Conservation (phyloP, 2,888 invertebrate species). For the Sialis lutaria region DNA sequence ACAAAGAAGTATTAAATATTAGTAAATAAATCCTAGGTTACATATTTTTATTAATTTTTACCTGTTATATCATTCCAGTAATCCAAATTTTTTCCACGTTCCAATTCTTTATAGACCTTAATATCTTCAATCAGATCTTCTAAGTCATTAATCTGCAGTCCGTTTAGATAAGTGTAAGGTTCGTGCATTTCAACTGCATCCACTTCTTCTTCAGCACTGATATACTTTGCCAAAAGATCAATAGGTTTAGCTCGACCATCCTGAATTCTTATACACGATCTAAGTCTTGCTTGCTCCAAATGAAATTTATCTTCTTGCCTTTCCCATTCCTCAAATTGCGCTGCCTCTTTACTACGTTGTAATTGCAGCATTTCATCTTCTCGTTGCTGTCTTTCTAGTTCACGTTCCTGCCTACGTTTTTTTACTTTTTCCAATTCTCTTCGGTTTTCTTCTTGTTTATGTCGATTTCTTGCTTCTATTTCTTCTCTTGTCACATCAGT, state of each 20-base stretch:
- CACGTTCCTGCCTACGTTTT: slow-evolving; percentile 73
- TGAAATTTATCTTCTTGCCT: slow-evolving; percentile 96
- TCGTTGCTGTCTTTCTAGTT: slow-evolving; percentile 64
- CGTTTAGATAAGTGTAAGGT: slow-evolving; percentile 88
- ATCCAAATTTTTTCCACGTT: slow-evolving; percentile 69
- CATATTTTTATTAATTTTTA: too few species aligned
- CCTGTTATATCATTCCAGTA: slow-evolving; percentile 90
- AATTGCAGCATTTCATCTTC: slow-evolving; percentile 71
- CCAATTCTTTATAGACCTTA: slow-evolving; percentile 84
- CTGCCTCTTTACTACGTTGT: slow-evolving; percentile 78
- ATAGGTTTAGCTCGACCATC: slow-evolving; percentile 97
- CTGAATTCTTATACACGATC: slow-evolving; percentile 89
- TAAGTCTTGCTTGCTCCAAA: slow-evolving; percentile 82
- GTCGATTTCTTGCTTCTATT: slow-evolving; percentile 62
- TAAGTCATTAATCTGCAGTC: slow-evolving; percentile 73
- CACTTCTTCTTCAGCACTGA: slow-evolving; percentile 74
- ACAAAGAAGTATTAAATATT: too few species aligned
- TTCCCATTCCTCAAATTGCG: slow-evolving; percentile 86
- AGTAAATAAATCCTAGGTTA: too few species aligned
- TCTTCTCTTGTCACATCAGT: slow-evolving; percentile 59
- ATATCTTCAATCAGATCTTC: slow-evolving; percentile 96
- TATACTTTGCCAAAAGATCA: slow-evolving; percentile 91
- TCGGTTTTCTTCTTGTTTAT: slow-evolving; percentile 82
- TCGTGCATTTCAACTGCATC: slow-evolving; percentile 97
- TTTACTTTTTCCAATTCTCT: slow-evolving; percentile 89